Base-by-base conservation (phyloP, 2,797 vertebrate species). In the Acanthis flammea region DNA sequence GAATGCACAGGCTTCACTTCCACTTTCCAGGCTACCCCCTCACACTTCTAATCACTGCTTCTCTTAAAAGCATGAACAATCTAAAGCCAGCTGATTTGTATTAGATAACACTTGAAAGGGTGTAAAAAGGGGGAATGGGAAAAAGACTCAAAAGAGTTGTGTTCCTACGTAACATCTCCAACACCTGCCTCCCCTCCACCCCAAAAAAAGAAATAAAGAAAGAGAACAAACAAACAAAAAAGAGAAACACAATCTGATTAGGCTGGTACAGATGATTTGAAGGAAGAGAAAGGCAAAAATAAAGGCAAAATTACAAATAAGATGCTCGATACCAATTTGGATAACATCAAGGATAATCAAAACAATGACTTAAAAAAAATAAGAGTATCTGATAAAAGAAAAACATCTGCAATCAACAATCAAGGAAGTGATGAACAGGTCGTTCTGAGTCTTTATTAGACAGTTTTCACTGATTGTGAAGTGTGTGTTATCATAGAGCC, bases 331-430 rank as follows among this genome's bases (percentile, higher is more conserved):
- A 63, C 10, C 7, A 12, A 80, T 91, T 94, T 73, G 60, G 31
- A 37, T 85, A 81, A 77, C 67, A 81, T 61, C 35, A 83, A 80
- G 24, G 51, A 54, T 95, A 92, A 95, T 88, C 41, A 77, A 93
- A 96, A 96, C 48, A 33, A 65, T 0, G 12, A 23, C 28, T 65
- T 51, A n/a, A 60, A 48, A 60, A 66, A 75, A 55, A 2, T 41
- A 39, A 16, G 2, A 86, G 8, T 23, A 71, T 67, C 45, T 85
- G 79, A 73, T 91, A 72, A 67, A 70, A 37, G 25, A 79, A 86
- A 92, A 88, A 28, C 44, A 63, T 13, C 42, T 72, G 45, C 11
- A 33, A 90, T 81, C 76, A 88, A 91, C 47, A 53, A 91, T 91
- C 87, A 96, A 79, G 61, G 18, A 22, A 75, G 63, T 84, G 82